Percentiles rank a stretch among this genome's conserved stretches.
phyloP scores from a whole-genome alignment of 2,113 vertebrate species.

The Cromileptes altivelis region DNA sequence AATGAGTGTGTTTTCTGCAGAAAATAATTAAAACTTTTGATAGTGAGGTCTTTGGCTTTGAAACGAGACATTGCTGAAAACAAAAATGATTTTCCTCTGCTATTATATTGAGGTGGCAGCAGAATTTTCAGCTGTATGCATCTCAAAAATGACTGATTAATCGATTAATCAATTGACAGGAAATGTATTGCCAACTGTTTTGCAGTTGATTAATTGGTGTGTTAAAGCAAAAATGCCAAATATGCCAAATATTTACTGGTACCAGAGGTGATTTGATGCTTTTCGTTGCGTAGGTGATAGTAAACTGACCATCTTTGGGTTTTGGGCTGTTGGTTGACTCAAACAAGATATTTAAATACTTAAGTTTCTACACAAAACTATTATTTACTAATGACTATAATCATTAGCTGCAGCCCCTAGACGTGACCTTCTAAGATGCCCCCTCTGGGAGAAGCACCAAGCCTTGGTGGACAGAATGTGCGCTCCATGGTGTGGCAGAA shows the following conservation, averaged over 20 bases:
- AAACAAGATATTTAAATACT: neutral
- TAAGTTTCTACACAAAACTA: neutral
- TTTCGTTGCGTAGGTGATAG: neutral
- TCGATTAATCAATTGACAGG: neutral
- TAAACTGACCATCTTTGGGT: neutral
- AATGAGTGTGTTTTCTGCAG: neutral
- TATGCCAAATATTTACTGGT: neutral
- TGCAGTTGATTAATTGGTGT: neutral
- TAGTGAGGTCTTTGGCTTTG: neutral
- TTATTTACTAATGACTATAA: neutral
- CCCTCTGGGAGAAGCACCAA: neutral
- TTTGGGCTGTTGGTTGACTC: neutral
- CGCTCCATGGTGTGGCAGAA: slow-evolving; percentile 1
- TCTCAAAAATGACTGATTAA: neutral
- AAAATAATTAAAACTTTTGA: neutral
- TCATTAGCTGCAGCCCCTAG: neutral
- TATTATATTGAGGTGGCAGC: neutral
- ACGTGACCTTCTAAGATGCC: neutral
- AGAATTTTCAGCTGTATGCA: neutral
- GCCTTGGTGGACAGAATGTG: slow-evolving; percentile 3
- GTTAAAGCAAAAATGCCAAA: no score
- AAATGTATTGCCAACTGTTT: neutral
- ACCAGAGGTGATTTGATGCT: neutral
- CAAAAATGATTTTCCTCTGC: neutral
- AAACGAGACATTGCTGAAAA: neutral